These are phyloP conservation scores for Pterocles orientalis DNA, from an alignment of 2,113 vertebrate species.

Conservation along the genomic window DNA sequence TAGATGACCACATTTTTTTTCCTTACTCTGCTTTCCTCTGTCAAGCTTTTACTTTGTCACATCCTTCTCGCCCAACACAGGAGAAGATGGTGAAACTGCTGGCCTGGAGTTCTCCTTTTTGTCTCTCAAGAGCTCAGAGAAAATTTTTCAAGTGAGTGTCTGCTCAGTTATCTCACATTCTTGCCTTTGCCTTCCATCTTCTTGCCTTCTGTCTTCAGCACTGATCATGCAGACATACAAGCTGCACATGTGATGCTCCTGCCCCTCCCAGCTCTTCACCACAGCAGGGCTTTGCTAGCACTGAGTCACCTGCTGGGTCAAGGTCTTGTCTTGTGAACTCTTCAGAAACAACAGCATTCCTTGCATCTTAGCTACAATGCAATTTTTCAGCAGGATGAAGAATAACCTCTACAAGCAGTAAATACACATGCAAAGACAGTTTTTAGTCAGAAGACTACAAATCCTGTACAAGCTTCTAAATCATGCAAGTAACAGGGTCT, in stretches of 20 bases:
- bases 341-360: not conserved
- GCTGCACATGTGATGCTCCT: fast-evolving
- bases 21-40: not conserved
- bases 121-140: not conserved
- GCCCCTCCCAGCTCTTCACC: not conserved
- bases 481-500: not conserved
- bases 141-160: not conserved
- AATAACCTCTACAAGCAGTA: not conserved
- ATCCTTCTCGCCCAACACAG: fast-evolving
- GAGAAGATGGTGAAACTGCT: not conserved
- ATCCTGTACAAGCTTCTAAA: not conserved
- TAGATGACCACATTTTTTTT: not conserved
- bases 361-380: not conserved
- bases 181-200: not conserved
- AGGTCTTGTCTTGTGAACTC: not conserved
- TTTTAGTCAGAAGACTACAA: not conserved
- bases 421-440: not conserved
- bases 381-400: not conserved
- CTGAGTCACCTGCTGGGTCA: fast-evolving
- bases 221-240: not conserved
- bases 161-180: not conserved
- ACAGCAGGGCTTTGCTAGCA: not conserved
- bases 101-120: not conserved
- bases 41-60: not conserved
- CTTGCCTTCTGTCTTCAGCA: not conserved